phyloP scores from a whole-genome alignment of 2,888 invertebrate genomes.

The Papilio elwesi region DNA sequence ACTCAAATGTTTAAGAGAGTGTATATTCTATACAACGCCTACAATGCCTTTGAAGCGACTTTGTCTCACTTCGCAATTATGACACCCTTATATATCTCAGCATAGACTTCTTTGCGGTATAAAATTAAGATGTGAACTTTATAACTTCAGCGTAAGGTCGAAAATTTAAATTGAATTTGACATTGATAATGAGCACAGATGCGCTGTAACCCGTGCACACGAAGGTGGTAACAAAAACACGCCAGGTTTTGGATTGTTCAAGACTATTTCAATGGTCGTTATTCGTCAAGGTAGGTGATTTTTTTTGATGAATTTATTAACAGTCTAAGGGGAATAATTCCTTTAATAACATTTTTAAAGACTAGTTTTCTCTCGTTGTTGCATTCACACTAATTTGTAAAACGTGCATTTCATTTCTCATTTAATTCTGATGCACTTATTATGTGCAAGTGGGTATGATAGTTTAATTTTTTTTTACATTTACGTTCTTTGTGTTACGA shows the following conservation, averaged over 20 bases:
- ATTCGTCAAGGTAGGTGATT: constrained; percentile 34
- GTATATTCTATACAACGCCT: constrained; percentile 73
- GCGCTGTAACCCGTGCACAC: constrained; percentile 30
- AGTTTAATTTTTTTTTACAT: constrained; percentile 3
- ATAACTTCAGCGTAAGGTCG: constrained; percentile 43
- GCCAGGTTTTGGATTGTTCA: constrained; percentile 51
- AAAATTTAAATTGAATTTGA: constrained; percentile 21
- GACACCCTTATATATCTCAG: constrained; percentile 73
- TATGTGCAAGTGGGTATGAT: neutral
- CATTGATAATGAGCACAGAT: constrained; percentile 24
- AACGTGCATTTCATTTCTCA: constrained; percentile 3
- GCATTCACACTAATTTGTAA: constrained; percentile 35
- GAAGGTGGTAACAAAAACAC: constrained; percentile 42
- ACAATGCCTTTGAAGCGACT: constrained; percentile 80
- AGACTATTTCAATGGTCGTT: constrained; percentile 41
- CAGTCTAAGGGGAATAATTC: constrained; percentile 33
- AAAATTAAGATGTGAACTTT: constrained; percentile 39
- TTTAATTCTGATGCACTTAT: constrained; percentile 3
- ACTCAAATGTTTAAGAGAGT: constrained; percentile 78
- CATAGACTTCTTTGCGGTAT: constrained; percentile 50
- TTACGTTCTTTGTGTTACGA: neutral
- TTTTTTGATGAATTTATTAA: constrained; percentile 39
- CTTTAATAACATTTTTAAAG: constrained; percentile 35
- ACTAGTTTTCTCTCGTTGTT: constrained; percentile 23
- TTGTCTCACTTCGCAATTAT: constrained; percentile 82